A percentile compares a stretch with the other conserved stretches of the same genome.
Conservation (phyloP, 2,888 invertebrate genomes). For the Dynastes grantii region DNA sequence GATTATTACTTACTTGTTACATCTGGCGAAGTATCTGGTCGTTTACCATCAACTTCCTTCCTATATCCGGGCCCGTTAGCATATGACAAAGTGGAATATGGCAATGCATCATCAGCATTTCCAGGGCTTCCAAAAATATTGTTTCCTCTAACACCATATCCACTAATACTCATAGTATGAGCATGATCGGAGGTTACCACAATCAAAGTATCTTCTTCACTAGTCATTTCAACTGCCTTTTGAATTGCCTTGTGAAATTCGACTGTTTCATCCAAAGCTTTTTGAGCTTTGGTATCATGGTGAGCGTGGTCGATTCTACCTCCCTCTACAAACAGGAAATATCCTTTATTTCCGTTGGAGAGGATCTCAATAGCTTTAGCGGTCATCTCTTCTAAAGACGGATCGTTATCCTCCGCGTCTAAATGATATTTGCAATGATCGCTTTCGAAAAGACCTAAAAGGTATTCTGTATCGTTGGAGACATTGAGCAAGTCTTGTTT, state of each 20-base stretch:
- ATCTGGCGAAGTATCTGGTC: slow-evolving; percentile 74
- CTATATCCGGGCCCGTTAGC: slow-evolving; percentile 82
- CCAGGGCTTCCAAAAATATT: slow-evolving; percentile 75
- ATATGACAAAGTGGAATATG: slow-evolving; percentile 81
- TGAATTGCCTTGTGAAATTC: slow-evolving; percentile 75
- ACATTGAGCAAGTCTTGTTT: slow-evolving; percentile 73
- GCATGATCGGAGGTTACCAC: slow-evolving; percentile 87
- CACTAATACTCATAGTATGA: slow-evolving; percentile 84
- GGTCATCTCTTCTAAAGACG: slow-evolving; percentile 84
- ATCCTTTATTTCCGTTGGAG: slow-evolving; percentile 77
- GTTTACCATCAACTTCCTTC: slow-evolving; percentile 59
- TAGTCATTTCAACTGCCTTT: slow-evolving; percentile 78
- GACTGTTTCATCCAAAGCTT: slow-evolving; percentile 85
- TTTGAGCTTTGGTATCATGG: slow-evolving; percentile 78
- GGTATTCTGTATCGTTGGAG: slow-evolving; percentile 74
- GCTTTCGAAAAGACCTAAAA: slow-evolving; percentile 62
- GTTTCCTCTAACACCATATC: slow-evolving; percentile 79
- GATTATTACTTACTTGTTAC: slow-evolving; percentile 49
- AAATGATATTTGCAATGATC: slow-evolving; percentile 75
- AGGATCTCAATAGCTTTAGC: slow-evolving; percentile 79
- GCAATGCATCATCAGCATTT: slow-evolving; percentile 72
- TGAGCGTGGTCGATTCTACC: slow-evolving; percentile 86
- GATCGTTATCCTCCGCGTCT: slow-evolving; percentile 75
- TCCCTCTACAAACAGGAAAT: slow-evolving; percentile 85
- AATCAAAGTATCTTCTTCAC: slow-evolving; percentile 81